phyloP scores from a whole-genome alignment of 2,888 invertebrate species.

The Andrena haemorrhoa region DNA sequence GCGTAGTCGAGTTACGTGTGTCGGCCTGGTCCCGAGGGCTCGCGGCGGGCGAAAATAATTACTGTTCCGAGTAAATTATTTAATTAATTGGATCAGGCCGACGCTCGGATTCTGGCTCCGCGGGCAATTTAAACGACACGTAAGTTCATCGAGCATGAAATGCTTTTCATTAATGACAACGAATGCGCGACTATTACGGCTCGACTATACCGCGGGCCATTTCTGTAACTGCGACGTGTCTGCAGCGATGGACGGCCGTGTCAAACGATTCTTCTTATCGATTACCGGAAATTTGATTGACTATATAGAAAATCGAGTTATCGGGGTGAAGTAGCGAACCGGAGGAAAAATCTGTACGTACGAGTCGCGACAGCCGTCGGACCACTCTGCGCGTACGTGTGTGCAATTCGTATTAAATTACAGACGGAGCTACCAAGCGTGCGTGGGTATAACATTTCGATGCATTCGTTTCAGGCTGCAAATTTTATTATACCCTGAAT shows the following conservation, averaged over 20 bases:
- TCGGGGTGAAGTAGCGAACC: background rate
- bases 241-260: background rate
- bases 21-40: slow-evolving; percentile 4
- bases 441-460: slow-evolving; percentile 57
- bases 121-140: background rate
- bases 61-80: slow-evolving; percentile 47
- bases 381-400: background rate
- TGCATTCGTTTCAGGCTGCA: background rate
- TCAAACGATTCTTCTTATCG: background rate
- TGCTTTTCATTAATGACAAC: slow-evolving; percentile 35
- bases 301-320: background rate
- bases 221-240: background rate
- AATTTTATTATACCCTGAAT: background rate
- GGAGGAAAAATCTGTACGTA: slow-evolving; percentile 44
- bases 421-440: slow-evolving; percentile 44
- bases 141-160: slow-evolving; percentile 7
- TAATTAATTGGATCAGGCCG: slow-evolving; percentile 38
- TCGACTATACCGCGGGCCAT: background rate
- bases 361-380: background rate
- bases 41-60: slow-evolving; percentile 42
- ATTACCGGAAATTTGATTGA: background rate
- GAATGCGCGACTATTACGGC: slow-evolving; percentile 10
- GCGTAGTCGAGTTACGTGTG: background rate
- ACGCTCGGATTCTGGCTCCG: slow-evolving; percentile 6
- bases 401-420: slow-evolving; percentile 54